Evolutionary conservation across 1,140 invertebrate genomes (phyloP), one percentile per base, ranked within the genome.

Genomic region (Hormaphis cornu): DNA sequence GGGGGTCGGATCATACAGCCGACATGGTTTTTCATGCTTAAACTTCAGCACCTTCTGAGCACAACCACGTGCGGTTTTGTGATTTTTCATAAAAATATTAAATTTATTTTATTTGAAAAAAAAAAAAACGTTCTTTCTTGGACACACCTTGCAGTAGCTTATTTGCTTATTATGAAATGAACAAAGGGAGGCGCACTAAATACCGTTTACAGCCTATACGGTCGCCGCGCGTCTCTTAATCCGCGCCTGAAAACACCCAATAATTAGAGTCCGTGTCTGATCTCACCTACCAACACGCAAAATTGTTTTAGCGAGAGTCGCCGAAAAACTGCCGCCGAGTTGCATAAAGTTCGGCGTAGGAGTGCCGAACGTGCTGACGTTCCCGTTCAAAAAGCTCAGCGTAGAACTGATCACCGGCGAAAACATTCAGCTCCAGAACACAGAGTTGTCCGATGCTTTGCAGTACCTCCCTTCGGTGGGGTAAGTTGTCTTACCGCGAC

Each of bases 401-500:
- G 74, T 90, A 6, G 82, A 81, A 69, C 77, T 87, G 12, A 84
- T 81, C 74, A 82, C 84, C 75, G 86, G 85, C 8, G 79, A 79
- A 1, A 76, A 75, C 1, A 76, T 89, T 50, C 74, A 79, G 4
- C 72, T 90, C 1, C 79, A 84, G 46, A 83, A 83, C 4, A 77
- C 79, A 69, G 80, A 84, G 69, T 77, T 91, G 70, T 81, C 79
- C 1, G 78, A 80, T 20, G 85, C 85, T 12, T 77, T 90, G 18
- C 88, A 90, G 74, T 91, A 91, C 76, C 81, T 87, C 69, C 86
- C 87, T 22, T 86, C 86, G 33, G 82, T 84, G 76, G 88, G 89
- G 78, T 90, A 77, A 71, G 72, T 71, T 48, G 20, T 50, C 33
- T 6, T 50, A 46, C n/a, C n/a, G n/a, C n/a, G n/a, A n/a, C n/a